Evolutionary conservation across 2,888 invertebrate genomes (phyloP).

Genomic region (Drosophila rellima): DNA sequence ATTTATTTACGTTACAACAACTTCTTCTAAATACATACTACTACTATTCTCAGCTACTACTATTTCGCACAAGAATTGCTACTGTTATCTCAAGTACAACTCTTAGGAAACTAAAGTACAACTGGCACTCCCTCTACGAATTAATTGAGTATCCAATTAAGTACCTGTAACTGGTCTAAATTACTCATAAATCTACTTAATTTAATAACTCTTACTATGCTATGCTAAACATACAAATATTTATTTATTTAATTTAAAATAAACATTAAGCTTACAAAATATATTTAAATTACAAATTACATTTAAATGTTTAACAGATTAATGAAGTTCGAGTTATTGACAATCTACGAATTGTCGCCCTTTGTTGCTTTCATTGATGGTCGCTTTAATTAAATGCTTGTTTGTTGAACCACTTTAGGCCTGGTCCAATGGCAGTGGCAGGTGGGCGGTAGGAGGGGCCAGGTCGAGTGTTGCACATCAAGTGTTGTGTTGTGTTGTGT

Average conservation of each 20-base stretch:
- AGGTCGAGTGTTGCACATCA: conserved; percentile 52
- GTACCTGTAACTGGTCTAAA: neutral
- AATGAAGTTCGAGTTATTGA: conserved; percentile 25
- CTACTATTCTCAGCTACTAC: neutral
- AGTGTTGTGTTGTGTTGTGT: too few species aligned
- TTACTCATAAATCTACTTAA: neutral
- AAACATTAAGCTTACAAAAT: too few species aligned
- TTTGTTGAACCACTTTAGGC: conserved; percentile 24
- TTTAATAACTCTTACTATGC: neutral
- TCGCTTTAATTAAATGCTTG: conserved; percentile 49
- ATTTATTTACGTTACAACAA: neutral
- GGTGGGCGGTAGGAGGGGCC: neutral
- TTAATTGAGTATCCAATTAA: neutral
- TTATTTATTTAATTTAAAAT: too few species aligned
- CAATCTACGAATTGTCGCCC: conserved; percentile 18
- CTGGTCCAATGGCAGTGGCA: conserved; percentile 5
- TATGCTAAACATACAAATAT: too few species aligned
- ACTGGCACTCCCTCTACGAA: neutral
- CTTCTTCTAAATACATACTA: too few species aligned
- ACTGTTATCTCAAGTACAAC: neutral
- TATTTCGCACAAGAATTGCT: neutral
- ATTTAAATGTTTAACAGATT: conserved; percentile 21
- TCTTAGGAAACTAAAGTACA: neutral
- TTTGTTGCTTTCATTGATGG: conserved; percentile 42
- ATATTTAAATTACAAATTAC: too few species aligned